Percentiles rank a stretch among this genome's conserved stretches.
Conservation (phyloP, 2,888 invertebrate species). For the Toxonevra muliebris region DNA sequence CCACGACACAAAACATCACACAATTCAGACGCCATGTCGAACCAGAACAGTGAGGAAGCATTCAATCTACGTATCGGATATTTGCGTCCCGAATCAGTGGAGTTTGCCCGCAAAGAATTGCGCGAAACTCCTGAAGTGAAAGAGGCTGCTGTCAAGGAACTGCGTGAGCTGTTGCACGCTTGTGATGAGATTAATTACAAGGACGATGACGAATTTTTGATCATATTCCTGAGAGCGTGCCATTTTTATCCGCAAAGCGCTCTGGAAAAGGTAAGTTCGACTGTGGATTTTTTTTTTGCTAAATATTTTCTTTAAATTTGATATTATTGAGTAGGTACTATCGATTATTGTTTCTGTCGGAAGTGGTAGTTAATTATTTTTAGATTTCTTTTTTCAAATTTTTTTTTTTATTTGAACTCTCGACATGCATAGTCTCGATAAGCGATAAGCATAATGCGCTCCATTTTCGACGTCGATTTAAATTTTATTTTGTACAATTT, state of each 20-base stretch:
- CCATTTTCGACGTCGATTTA: too few relatives aligned
- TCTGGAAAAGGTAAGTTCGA: constrained; percentile 71
- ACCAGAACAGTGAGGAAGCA: constrained; percentile 56
- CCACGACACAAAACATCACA: neutral
- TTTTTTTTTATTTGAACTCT: too few relatives aligned
- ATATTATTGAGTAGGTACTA: too few relatives aligned
- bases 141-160: constrained; percentile 69
- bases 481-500: too few relatives aligned
- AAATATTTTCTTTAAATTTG: too few relatives aligned
- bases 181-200: constrained; percentile 73
- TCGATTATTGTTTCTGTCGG: too few relatives aligned
- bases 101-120: constrained; percentile 72
- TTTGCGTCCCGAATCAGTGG: constrained; percentile 69
- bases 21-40: constrained; percentile 17
- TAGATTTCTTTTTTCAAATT: too few relatives aligned
- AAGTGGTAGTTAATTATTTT: too few relatives aligned
- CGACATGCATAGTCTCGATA: too few relatives aligned
- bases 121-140: constrained; percentile 77
- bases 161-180: constrained; percentile 74
- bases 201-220: constrained; percentile 80
- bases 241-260: constrained; percentile 87
- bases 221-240: constrained; percentile 82
- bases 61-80: constrained; percentile 72
- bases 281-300: too few relatives aligned
- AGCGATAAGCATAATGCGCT: too few relatives aligned